A percentile compares a stretch with the other conserved stretches of the same genome.
These are phyloP conservation scores for Paracanthobrama guichenoti DNA, from an alignment of 2,113 vertebrate species.

Conservation along the genomic window DNA sequence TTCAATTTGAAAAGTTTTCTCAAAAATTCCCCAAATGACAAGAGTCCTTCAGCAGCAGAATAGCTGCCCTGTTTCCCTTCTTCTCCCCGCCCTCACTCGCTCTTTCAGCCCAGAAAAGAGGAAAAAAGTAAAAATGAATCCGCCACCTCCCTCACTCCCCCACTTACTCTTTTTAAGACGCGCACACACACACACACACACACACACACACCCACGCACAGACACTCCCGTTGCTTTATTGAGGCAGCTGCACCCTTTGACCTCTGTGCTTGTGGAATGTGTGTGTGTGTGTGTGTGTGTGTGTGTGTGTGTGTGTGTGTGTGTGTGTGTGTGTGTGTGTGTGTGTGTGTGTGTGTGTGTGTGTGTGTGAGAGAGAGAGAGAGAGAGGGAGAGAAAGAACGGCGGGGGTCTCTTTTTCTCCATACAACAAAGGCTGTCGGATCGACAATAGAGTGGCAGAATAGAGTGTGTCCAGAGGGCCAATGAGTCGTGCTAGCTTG, in stretches of 20 bases:
- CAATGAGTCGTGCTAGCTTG: conserved; percentile 76
- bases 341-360: conserved; percentile 47
- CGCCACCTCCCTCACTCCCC: conserved; percentile 53
- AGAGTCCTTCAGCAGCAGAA: conserved; percentile 53
- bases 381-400: background rate
- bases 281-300: conserved; percentile 47
- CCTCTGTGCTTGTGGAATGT: conserved; percentile 77
- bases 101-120: conserved; percentile 55
- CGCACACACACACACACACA: conserved; percentile 24
- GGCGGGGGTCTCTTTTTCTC: conserved; percentile 68
- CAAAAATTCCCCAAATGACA: conserved; percentile 45
- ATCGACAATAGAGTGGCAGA: conserved; percentile 75
- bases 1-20: conserved; percentile 48
- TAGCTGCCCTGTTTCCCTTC: conserved; percentile 31
- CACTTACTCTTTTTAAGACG: conserved; percentile 35
- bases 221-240: conserved; percentile 69
- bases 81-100: conserved; percentile 38
- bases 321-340: conserved; percentile 24
- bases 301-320: background rate
- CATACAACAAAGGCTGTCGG: conserved; percentile 78
- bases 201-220: conserved; percentile 38
- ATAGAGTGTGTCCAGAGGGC: conserved; percentile 76
- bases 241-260: conserved; percentile 80
- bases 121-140: conserved; percentile 69
- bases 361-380: background rate